phyloP scores from a whole-genome alignment of 2,113 vertebrate genomes.

The Thryonomys swinderianus region DNA sequence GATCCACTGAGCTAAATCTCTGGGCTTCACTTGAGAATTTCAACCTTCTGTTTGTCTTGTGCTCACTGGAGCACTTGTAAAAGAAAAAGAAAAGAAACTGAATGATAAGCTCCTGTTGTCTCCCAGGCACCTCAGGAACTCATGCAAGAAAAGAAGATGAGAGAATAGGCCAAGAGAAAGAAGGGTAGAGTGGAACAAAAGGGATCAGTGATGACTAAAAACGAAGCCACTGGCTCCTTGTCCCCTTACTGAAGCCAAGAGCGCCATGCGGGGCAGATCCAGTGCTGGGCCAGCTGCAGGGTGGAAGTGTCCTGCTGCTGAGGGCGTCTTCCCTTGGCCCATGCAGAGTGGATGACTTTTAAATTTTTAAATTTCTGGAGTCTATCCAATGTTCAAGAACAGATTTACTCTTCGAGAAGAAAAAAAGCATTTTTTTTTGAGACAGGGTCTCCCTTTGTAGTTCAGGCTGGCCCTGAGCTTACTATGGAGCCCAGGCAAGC shows the following conservation, averaged over 20 bases:
- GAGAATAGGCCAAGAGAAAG: background rate
- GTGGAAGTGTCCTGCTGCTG: background rate
- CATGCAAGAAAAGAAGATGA: background rate
- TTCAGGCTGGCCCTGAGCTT: no score
- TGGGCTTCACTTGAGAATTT: constrained; percentile 16
- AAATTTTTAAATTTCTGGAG: background rate
- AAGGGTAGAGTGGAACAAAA: background rate
- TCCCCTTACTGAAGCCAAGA: no score
- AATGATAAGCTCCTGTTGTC: background rate
- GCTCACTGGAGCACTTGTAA: background rate
- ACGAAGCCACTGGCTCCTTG: background rate
- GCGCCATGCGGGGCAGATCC: background rate
- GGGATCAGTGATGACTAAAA: background rate
- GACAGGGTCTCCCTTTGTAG: no score
- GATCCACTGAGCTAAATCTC: no score
- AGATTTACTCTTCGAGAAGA: background rate
- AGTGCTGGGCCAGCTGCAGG: background rate
- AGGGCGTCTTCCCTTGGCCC: background rate
- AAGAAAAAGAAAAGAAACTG: background rate
- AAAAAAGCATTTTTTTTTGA: no score
- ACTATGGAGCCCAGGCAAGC: no score
- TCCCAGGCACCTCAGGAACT: background rate
- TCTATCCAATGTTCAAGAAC: background rate
- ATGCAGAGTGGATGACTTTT: background rate
- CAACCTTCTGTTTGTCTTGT: constrained; percentile 3